These are phyloP conservation scores for Zosterops borbonicus DNA, from an alignment of 2,113 vertebrate species.

Conservation along the genomic window DNA sequence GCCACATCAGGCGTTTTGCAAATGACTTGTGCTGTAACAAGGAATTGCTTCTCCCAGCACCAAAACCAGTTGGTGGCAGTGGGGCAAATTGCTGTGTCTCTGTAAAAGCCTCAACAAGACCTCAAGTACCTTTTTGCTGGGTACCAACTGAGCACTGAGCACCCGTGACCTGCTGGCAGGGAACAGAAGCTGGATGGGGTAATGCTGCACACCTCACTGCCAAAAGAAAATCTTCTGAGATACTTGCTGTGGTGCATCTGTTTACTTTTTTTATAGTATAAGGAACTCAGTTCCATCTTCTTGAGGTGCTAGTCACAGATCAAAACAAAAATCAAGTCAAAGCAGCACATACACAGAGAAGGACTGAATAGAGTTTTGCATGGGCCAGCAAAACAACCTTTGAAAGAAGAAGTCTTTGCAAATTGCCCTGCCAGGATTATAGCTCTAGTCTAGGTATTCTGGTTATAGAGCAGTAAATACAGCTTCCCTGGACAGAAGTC, in stretches of 20 bases:
- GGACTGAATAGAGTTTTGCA: background rate
- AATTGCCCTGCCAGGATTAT: background rate
- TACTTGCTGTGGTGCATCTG: background rate
- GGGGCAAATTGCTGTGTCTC: background rate
- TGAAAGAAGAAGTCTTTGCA: background rate
- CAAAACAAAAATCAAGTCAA: background rate
- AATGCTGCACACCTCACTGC: background rate
- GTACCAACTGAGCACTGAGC: background rate
- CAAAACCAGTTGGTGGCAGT: background rate
- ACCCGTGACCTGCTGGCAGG: background rate
- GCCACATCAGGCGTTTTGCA: background rate
- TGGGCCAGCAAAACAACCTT: background rate
- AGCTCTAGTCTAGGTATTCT: background rate
- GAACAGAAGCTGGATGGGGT: background rate
- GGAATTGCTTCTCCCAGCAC: background rate
- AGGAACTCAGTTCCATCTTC: background rate
- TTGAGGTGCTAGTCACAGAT: background rate
- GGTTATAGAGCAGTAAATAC: background rate
- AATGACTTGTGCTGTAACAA: background rate
- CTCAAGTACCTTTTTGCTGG: background rate
- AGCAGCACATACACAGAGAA: background rate
- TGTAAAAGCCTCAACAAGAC: background rate
- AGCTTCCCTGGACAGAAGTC: background rate
- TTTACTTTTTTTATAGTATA: background rate
- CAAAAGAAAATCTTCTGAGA: background rate